These are phyloP conservation scores for Anoura caudifer DNA, from an alignment of 2,113 vertebrate genomes.

Conservation along the genomic window DNA sequence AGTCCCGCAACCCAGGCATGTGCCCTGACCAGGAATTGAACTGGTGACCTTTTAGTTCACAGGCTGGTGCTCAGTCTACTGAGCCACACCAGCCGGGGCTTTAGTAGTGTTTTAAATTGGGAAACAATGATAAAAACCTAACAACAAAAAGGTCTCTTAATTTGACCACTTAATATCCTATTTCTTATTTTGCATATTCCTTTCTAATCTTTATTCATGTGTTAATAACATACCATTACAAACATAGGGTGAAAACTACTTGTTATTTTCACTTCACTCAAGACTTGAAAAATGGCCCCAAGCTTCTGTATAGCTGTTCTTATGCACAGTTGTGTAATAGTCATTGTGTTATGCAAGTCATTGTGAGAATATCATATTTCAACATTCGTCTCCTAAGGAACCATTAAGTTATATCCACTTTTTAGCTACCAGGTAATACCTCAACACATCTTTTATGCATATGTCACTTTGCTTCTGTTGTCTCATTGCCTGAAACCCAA, in stretches of 20 bases:
- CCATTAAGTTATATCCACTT: background rate
- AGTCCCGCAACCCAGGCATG: too few relatives aligned
- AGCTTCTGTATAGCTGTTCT: background rate
- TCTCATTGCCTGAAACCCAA: background rate
- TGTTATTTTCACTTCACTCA: conserved; percentile 18
- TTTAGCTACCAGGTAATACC: background rate
- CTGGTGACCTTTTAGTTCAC: too few relatives aligned
- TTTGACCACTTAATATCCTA: background rate
- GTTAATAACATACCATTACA: background rate
- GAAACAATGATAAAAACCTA: background rate
- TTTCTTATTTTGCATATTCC: conserved; percentile 36
- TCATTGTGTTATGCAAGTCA: background rate
- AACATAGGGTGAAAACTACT: background rate
- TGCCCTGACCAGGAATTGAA: too few relatives aligned
- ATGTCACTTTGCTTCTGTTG: background rate
- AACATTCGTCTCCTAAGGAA: background rate
- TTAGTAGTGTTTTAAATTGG: conserved; percentile 13
- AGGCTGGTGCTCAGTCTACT: background rate
- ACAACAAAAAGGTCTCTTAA: background rate
- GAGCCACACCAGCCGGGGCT: background rate
- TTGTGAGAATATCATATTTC: background rate
- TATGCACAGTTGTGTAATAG: background rate
- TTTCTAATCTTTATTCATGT: background rate
- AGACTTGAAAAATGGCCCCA: background rate
- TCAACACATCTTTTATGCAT: background rate